phyloP scores from a whole-genome alignment of 2,797 vertebrate genomes.

The Lithobates sylvaticus region DNA sequence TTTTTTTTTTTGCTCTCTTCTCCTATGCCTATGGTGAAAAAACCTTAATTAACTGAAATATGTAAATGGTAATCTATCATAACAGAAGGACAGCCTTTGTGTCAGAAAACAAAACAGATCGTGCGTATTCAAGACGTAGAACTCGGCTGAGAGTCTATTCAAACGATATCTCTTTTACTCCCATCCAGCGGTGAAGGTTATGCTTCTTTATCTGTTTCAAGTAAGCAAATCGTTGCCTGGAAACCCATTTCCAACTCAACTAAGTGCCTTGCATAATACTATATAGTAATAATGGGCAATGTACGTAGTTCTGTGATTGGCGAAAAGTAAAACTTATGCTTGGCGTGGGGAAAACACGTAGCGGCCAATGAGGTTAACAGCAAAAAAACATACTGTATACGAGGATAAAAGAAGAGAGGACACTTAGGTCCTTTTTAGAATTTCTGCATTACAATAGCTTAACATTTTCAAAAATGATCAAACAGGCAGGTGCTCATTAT shows the following conservation, averaged over 20 bases:
- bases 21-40: not conserved
- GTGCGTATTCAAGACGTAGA: slow-evolving; percentile 6
- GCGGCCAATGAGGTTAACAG: not conserved
- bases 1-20: not conserved
- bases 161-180: slow-evolving; percentile 43
- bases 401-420: too few species aligned
- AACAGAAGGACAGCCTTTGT: slow-evolving; percentile 54
- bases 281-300: not conserved
- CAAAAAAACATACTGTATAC: too few species aligned
- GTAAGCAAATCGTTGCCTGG: slow-evolving; percentile 42
- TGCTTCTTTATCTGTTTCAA: slow-evolving; percentile 23
- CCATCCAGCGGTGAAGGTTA: slow-evolving; percentile 24
- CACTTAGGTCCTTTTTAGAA: too few species aligned
- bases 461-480: too few species aligned
- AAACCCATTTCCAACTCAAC: slow-evolving; percentile 11
- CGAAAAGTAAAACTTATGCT: not conserved
- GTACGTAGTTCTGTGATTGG: too few species aligned
- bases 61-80: slow-evolving; percentile 45
- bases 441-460: too few species aligned
- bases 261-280: not conserved
- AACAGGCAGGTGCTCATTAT: too few species aligned
- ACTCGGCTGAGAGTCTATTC: slow-evolving; percentile 19
- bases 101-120: slow-evolving; percentile 37
- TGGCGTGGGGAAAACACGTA: not conserved
- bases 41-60: slow-evolving; percentile 53